phyloP scores from a whole-genome alignment of 1,140 invertebrate species.

The Neotoxoptera formosana region DNA sequence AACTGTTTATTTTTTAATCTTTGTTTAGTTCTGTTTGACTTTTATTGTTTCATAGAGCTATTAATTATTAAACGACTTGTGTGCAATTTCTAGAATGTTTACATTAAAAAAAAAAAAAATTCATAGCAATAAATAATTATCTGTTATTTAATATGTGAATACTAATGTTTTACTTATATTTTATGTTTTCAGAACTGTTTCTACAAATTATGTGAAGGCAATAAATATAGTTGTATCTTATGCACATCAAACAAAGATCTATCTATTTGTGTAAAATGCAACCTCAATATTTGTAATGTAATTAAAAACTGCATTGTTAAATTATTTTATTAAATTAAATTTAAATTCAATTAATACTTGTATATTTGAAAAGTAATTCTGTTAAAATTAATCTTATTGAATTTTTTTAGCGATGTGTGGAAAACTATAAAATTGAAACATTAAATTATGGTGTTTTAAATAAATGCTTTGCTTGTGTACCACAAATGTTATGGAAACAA shows the following conservation, averaged over 20 bases:
- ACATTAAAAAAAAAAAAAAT: background rate
- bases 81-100: background rate
- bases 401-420: constrained; percentile 15
- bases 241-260: background rate
- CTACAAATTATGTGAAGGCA: constrained; percentile 1
- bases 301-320: background rate
- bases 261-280: constrained; percentile 29
- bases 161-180: background rate
- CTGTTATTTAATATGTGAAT: background rate
- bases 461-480: constrained; percentile 25
- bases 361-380: background rate
- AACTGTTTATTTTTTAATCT: too few species aligned
- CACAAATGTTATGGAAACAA: constrained; percentile 26
- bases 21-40: background rate
- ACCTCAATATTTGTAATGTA: constrained; percentile 42
- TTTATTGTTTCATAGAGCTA: background rate
- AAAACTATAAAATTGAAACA: constrained; percentile 16
- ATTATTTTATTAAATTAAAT: background rate
- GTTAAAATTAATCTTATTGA: background rate
- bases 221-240: constrained; percentile 30
- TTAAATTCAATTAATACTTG: background rate
- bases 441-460: background rate
- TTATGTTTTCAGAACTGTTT: constrained; percentile 26
- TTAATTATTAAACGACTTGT: background rate
- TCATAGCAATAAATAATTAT: background rate